Evolutionary conservation across 2,888 invertebrate genomes (phyloP).

Genomic region (Drosophila tripunctata): DNA sequence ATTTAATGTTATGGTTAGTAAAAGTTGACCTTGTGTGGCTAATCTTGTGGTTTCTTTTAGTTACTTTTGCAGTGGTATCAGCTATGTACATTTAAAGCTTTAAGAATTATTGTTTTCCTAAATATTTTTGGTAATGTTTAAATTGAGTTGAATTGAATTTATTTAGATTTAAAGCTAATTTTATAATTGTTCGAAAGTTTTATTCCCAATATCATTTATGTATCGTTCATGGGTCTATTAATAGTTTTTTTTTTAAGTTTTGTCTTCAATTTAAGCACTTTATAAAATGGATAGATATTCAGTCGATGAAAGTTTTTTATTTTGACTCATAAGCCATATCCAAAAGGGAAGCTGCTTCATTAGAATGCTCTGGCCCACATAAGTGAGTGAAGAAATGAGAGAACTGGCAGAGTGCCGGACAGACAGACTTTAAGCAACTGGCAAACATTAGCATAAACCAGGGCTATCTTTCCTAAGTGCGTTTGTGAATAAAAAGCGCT

Average conservation of each 20-base stretch:
- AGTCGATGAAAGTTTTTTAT: constrained; percentile 5
- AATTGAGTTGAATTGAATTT: too few relatives aligned
- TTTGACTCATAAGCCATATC: background rate
- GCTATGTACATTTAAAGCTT: too few relatives aligned
- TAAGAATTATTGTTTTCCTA: too few relatives aligned
- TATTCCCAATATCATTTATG: too few relatives aligned
- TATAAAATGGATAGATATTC: background rate
- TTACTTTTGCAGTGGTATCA: too few relatives aligned
- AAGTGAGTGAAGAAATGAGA: background rate
- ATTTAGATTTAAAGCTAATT: too few relatives aligned
- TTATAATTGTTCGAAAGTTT: too few relatives aligned
- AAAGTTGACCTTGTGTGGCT: background rate
- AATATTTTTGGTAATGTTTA: too few relatives aligned
- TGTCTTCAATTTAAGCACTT: background rate
- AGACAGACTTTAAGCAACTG: constrained; percentile 38
- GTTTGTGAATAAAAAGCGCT: constrained; percentile 56
- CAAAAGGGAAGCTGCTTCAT: constrained; percentile 5
- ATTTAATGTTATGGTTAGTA: background rate
- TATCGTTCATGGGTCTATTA: too few relatives aligned
- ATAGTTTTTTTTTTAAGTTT: too few relatives aligned
- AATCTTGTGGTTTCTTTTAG: too few relatives aligned
- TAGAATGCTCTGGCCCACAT: background rate
- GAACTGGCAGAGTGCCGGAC: background rate
- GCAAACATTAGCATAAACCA: constrained; percentile 75
- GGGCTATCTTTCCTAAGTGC: constrained; percentile 74